Conservation (phyloP, 2,113 vertebrate genomes). For the Festucalex cinctus region DNA sequence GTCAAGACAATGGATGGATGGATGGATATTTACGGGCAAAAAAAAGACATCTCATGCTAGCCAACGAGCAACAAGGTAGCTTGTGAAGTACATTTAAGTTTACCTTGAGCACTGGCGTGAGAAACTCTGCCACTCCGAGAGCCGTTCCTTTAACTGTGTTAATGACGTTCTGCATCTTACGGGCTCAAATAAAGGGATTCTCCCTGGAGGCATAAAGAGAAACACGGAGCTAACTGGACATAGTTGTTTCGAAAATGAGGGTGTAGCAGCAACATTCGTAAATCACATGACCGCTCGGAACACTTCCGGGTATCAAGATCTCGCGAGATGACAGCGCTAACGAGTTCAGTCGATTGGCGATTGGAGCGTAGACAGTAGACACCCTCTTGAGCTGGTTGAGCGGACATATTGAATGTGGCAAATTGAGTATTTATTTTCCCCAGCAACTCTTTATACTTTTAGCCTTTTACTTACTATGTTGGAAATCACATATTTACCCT, state of each 20-base stretch:
- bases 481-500: no score
- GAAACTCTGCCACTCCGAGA: slow-evolving; percentile 91
- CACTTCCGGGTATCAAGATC: slow-evolving; percentile 45
- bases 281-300: slow-evolving; percentile 60
- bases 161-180: slow-evolving; percentile 93
- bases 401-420: neutral
- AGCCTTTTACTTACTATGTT: no score
- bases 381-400: no score
- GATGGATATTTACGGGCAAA: no score
- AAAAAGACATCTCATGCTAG: slow-evolving; percentile 1
- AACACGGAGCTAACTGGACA: slow-evolving; percentile 20
- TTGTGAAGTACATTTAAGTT: slow-evolving; percentile 18
- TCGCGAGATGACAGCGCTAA: neutral
- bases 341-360: neutral
- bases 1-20: no score
- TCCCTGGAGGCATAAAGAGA: neutral
- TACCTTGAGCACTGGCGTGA: slow-evolving; percentile 97
- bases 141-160: slow-evolving; percentile 96
- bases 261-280: slow-evolving; percentile 6
- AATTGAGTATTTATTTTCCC: neutral
- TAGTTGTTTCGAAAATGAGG: slow-evolving; percentile 7
- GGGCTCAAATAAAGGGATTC: neutral
- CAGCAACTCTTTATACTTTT: no score
- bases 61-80: slow-evolving; percentile 19
- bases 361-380: no score